These are phyloP conservation scores for Sialia sialis DNA, from an alignment of 2,113 vertebrate genomes.

Conservation along the genomic window DNA sequence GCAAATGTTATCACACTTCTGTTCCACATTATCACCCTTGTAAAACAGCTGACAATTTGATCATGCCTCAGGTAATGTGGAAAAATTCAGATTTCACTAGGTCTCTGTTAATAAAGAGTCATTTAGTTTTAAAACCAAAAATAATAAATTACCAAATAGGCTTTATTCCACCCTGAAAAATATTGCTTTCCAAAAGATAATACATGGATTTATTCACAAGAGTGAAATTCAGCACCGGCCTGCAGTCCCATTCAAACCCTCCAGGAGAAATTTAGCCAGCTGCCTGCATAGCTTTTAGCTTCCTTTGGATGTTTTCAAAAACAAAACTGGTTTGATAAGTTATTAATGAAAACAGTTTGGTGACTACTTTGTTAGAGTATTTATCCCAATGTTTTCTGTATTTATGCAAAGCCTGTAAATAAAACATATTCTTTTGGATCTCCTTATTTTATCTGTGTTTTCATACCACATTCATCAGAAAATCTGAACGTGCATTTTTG, in stretches of 20 bases:
- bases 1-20: not conserved
- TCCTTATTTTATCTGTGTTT: not conserved
- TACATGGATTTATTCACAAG: slow-evolving; percentile 25
- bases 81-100: slow-evolving; percentile 22
- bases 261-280: slow-evolving; percentile 59
- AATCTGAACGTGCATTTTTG: not conserved
- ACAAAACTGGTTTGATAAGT: slow-evolving; percentile 39
- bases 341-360: slow-evolving; percentile 52
- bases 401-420: slow-evolving; percentile 28
- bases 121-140: slow-evolving; percentile 48
- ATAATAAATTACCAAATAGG: slow-evolving; percentile 55
- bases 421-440: not conserved
- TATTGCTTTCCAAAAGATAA: not conserved
- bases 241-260: slow-evolving; percentile 42
- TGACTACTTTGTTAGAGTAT: not conserved
- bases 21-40: slow-evolving; percentile 20
- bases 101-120: slow-evolving; percentile 51
- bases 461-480: not conserved
- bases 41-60: slow-evolving; percentile 48
- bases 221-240: slow-evolving; percentile 35
- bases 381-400: not conserved
- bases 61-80: slow-evolving; percentile 48
- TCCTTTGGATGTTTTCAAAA: slow-evolving; percentile 17
- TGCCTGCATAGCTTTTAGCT: slow-evolving; percentile 27
- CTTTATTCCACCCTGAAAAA: slow-evolving; percentile 31